Evolutionary conservation across 2,888 invertebrate genomes (phyloP).

Genomic region (Drosophila ustulata): DNA sequence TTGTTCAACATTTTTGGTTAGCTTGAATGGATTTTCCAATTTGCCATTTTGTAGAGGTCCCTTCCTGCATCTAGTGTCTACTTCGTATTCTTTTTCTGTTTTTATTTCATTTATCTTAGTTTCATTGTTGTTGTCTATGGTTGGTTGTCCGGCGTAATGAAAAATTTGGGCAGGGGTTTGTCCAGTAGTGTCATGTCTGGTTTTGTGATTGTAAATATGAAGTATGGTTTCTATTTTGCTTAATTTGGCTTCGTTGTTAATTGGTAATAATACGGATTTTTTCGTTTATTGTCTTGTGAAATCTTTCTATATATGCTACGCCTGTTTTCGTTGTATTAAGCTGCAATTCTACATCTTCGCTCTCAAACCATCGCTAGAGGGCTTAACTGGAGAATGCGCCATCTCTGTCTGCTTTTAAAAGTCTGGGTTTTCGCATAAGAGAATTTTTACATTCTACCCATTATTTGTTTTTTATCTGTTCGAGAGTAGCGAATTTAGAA

Average conservation of each 20-base stretch:
- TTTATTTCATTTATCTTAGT: neutral
- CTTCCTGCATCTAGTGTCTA: neutral
- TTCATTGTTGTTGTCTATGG: neutral
- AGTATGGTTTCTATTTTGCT: too few relatives aligned
- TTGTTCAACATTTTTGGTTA: too few relatives aligned
- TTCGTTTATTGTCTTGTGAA: neutral
- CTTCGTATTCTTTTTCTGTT: neutral
- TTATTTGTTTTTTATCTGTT: neutral
- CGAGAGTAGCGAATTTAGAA: neutral
- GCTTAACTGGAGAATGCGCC: neutral
- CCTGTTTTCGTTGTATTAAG: neutral
- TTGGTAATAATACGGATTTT: too few relatives aligned
- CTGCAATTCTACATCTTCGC: neutral
- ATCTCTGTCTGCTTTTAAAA: constrained; percentile 2
- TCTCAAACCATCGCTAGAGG: neutral
- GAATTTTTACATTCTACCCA: constrained; percentile 2
- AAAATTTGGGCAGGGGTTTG: too few relatives aligned
- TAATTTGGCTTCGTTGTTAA: too few relatives aligned
- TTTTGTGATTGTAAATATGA: too few relatives aligned
- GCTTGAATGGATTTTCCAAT: neutral
- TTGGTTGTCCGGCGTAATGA: too few relatives aligned
- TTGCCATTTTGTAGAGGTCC: neutral
- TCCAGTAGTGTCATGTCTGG: too few relatives aligned
- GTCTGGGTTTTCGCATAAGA: neutral
- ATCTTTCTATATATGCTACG: neutral